Evolutionary conservation across 1,140 invertebrate species (phyloP).

Genomic region (Drosophila dunni): DNA sequence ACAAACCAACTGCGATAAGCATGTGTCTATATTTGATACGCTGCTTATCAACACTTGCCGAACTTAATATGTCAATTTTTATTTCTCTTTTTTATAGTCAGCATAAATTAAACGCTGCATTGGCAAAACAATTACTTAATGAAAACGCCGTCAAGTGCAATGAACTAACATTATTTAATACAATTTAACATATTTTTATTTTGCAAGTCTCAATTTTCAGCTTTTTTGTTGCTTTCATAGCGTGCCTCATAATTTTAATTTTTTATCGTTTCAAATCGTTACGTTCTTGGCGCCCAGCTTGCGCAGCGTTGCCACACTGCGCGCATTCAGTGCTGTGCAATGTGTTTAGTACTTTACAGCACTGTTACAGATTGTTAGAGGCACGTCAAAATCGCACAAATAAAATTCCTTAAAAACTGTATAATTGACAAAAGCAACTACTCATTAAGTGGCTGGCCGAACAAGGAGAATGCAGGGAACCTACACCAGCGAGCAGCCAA

Average conservation of each 20-base stretch:
- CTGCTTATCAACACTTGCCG: slow-evolving; percentile 35
- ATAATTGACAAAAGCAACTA: slow-evolving; percentile 34
- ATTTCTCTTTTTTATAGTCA: slow-evolving; percentile 17
- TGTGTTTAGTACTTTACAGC: slow-evolving; percentile 1
- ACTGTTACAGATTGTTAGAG: slow-evolving; percentile 27
- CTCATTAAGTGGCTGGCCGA: slow-evolving; percentile 13
- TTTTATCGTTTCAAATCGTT: slow-evolving; percentile 14
- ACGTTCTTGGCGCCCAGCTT: slow-evolving; percentile 28
- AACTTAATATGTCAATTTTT: not conserved
- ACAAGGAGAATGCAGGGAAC: slow-evolving; percentile 37
- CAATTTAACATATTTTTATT: slow-evolving; percentile 7
- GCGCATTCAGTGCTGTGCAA: not conserved
- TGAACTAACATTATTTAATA: slow-evolving; percentile 35
- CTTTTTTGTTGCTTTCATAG: slow-evolving; percentile 1
- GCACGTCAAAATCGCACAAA: slow-evolving; percentile 25
- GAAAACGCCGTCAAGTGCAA: slow-evolving; percentile 32
- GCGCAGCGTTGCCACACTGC: slow-evolving; percentile 21
- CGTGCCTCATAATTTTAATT: slow-evolving; percentile 2
- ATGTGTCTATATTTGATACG: not conserved
- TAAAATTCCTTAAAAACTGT: slow-evolving; percentile 15
- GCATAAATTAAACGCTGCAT: slow-evolving; percentile 44
- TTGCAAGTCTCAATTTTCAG: not conserved
- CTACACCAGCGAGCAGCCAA: slow-evolving; percentile 41
- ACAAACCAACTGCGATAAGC: slow-evolving; percentile 32
- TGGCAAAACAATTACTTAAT: slow-evolving; percentile 58